Evolutionary conservation across 2,888 invertebrate genomes (phyloP).

Genomic region (Dichetophora obliterata): DNA sequence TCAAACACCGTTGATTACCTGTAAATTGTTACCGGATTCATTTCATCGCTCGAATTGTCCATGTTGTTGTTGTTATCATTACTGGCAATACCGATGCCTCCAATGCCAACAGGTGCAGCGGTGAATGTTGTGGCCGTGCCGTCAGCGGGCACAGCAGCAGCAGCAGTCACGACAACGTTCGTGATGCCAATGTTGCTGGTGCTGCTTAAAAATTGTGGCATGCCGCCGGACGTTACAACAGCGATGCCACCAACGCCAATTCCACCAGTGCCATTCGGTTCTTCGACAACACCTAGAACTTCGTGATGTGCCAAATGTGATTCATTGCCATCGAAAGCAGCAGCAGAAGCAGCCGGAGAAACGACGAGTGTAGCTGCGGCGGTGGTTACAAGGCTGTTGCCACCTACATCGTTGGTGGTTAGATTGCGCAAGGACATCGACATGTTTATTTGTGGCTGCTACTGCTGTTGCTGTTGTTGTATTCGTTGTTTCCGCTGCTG

Average conservation of each 20-base stretch:
- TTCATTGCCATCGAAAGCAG: background rate
- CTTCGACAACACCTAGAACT: background rate
- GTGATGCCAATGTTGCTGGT: background rate
- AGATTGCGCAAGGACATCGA: slow-evolving; percentile 40
- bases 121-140: slow-evolving; percentile 38
- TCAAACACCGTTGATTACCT: slow-evolving; percentile 73
- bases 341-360: slow-evolving; percentile 16
- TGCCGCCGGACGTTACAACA: background rate
- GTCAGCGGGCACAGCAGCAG: slow-evolving; percentile 14
- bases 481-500: background rate
- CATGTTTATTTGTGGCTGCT: slow-evolving; percentile 13
- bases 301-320: slow-evolving; percentile 1
- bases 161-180: slow-evolving; percentile 4
- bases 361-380: slow-evolving; percentile 41
- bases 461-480: background rate
- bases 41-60: slow-evolving; percentile 88
- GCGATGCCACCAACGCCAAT: background rate
- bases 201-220: background rate
- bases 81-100: slow-evolving; percentile 52
- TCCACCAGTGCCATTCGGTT: background rate
- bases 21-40: slow-evolving; percentile 89
- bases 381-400: slow-evolving; percentile 25
- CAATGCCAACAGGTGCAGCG: slow-evolving; percentile 32
- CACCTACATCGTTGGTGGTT: slow-evolving; percentile 42
- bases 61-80: slow-evolving; percentile 79